Conservation (phyloP, 2,797 vertebrate genomes). For the Meriones psammophilus region DNA sequence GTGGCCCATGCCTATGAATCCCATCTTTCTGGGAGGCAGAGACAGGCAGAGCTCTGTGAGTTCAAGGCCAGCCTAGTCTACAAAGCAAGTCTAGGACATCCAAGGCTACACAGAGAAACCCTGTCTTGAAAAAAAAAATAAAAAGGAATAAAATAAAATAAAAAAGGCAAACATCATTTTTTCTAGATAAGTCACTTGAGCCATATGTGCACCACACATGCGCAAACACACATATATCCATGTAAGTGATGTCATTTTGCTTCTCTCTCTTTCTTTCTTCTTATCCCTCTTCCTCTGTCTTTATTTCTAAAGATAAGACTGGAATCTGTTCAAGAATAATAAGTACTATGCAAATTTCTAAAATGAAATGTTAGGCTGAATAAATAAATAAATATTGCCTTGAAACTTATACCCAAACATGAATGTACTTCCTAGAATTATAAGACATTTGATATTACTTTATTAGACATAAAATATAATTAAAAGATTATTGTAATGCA, state of each 20-base stretch:
- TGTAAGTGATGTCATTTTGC: background rate
- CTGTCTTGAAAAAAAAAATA: too few species aligned
- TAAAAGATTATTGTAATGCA: background rate
- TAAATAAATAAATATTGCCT: background rate
- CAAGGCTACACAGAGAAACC: too few species aligned
- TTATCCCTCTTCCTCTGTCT: background rate
- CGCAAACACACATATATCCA: background rate
- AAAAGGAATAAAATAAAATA: too few species aligned
- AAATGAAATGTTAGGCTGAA: background rate
- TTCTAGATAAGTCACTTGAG: background rate
- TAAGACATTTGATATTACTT: background rate
- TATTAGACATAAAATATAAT: background rate
- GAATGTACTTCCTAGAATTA: background rate
- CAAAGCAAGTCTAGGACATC: too few species aligned
- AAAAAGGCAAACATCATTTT: background rate
- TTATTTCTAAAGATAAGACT: background rate
- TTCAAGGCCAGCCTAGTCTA: too few species aligned
- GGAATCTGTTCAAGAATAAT: background rate
- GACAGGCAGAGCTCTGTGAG: too few species aligned
- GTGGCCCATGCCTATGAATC: too few species aligned
- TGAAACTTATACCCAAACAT: background rate
- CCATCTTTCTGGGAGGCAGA: too few species aligned
- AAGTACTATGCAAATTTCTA: background rate
- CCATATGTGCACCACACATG: background rate
- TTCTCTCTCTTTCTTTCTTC: background rate